phyloP scores from a whole-genome alignment of 2,888 invertebrate genomes.

The Mythimna lalbum region DNA sequence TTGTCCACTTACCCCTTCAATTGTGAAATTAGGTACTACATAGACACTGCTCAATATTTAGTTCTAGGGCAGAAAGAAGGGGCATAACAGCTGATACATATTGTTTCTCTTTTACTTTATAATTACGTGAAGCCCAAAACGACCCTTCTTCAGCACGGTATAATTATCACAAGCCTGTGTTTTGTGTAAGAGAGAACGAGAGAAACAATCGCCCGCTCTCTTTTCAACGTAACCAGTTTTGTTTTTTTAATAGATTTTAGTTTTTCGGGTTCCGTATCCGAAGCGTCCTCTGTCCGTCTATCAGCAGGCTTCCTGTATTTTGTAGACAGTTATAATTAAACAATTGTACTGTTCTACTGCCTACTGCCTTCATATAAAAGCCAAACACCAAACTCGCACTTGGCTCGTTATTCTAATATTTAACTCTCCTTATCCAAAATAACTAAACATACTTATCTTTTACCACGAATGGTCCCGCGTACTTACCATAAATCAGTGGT shows the following conservation, averaged over 20 bases:
- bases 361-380: too few species aligned
- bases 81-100: constrained; percentile 34
- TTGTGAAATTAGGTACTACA: too few species aligned
- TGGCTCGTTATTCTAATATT: not conserved
- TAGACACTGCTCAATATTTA: too few species aligned
- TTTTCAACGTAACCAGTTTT: not conserved
- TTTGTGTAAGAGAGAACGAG: not conserved
- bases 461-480: not conserved
- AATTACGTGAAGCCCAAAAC: not conserved
- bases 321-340: too few species aligned
- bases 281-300: too few species aligned
- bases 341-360: too few species aligned
- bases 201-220: not conserved
- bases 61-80: not conserved
- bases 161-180: too few species aligned
- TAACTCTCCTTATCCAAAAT: not conserved
- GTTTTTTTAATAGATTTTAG: not conserved
- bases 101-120: constrained; percentile 32
- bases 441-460: constrained; percentile 5
- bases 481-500: constrained; percentile 23
- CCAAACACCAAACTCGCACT: too few species aligned
- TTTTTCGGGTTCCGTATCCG: not conserved
- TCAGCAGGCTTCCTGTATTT: too few species aligned
- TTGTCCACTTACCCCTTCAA: too few species aligned
- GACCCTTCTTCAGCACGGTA: too few species aligned